Conservation (phyloP, 2,888 invertebrate species). For the Brenthis ino region DNA sequence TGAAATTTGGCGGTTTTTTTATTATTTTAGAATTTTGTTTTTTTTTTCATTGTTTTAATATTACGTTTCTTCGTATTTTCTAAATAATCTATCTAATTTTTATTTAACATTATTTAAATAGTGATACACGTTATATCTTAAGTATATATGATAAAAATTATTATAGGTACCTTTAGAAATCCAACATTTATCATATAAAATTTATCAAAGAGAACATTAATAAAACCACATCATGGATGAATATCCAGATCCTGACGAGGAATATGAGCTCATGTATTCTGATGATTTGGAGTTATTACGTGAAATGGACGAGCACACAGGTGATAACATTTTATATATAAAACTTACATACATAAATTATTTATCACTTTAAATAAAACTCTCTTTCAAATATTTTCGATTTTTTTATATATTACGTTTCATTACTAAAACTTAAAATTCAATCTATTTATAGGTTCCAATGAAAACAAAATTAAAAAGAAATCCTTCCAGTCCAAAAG, state of each 20-base stretch:
- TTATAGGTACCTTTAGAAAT: too few relatives aligned
- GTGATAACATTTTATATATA: conserved; percentile 17
- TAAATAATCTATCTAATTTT: neutral
- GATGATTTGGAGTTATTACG: conserved; percentile 86
- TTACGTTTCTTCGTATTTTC: neutral
- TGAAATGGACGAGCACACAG: conserved; percentile 68
- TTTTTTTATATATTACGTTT: too few relatives aligned
- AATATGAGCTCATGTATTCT: conserved; percentile 87
- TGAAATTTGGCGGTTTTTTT: conserved; percentile 9
- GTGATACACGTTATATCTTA: neutral
- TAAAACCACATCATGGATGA: conserved; percentile 66
- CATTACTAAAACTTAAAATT: neutral
- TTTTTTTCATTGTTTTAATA: neutral
- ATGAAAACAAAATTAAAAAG: neutral
- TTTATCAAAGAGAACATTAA: neutral
- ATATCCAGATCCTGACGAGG: conserved; percentile 84
- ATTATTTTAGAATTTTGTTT: conserved; percentile 1
- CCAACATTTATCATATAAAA: neutral
- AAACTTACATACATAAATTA: too few relatives aligned
- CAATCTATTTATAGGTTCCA: too few relatives aligned
- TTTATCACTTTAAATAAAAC: too few relatives aligned
- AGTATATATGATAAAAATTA: neutral
- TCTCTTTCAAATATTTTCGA: too few relatives aligned
- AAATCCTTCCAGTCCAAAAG: conserved; percentile 52
- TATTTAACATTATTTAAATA: neutral